These are phyloP conservation scores for Orius laevigatus DNA, from an alignment of 1,140 invertebrate genomes.

Conservation along the genomic window DNA sequence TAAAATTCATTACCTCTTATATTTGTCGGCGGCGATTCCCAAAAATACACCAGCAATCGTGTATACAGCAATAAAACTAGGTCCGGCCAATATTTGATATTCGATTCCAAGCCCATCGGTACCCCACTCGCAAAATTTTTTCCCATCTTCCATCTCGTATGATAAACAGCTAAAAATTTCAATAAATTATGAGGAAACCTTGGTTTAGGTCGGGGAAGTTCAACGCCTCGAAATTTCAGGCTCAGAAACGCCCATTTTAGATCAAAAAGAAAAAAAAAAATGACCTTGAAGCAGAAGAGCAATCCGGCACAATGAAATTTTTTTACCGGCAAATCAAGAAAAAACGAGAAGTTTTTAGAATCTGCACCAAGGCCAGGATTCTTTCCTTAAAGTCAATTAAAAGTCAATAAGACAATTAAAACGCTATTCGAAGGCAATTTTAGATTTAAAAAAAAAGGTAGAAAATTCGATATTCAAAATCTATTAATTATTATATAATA, in stretches of 20 bases:
- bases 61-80: constrained; percentile 79
- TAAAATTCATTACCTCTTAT: constrained; percentile 30
- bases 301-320: not conserved
- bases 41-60: constrained; percentile 71
- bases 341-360: not conserved
- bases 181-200: no score
- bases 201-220: no score
- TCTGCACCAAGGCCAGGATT: not conserved
- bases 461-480: no score
- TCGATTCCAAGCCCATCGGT: constrained; percentile 82
- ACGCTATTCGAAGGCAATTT: no score
- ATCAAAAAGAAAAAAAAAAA: not conserved
- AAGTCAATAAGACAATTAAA: constrained; percentile 1
- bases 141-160: constrained; percentile 43
- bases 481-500: no score
- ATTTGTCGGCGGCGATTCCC: constrained; percentile 69
- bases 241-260: no score
- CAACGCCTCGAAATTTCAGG: no score
- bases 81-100: constrained; percentile 82
- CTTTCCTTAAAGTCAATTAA: not conserved
- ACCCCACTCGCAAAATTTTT: constrained; percentile 70
- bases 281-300: not conserved
- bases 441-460: no score
- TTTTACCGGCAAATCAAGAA: not conserved
- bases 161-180: constrained; percentile 45